Conservation (phyloP, 2,797 vertebrate species). For the Bovichtus variegatus region DNA sequence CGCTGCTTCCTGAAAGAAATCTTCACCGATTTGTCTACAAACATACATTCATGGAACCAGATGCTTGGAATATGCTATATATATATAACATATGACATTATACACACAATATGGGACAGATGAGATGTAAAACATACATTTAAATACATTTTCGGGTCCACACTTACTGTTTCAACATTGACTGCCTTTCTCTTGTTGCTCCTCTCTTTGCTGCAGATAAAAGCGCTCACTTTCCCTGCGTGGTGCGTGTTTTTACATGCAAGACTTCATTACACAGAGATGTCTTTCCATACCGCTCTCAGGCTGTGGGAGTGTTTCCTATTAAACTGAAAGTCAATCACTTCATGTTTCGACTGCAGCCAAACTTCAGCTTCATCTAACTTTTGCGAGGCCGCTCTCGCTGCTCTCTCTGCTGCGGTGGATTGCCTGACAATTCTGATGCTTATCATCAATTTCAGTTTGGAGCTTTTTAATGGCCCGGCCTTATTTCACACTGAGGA, state of each 20-base stretch:
- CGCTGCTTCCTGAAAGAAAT: neutral
- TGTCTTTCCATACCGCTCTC: neutral
- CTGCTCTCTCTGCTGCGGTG: neutral
- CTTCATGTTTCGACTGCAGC: conserved; percentile 12
- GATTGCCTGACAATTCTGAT: conserved; percentile 38
- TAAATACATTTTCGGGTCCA: too few species aligned
- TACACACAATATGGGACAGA: too few species aligned
- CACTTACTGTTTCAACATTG: neutral
- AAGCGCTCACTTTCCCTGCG: neutral
- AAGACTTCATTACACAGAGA: neutral
- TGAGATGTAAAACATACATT: too few species aligned
- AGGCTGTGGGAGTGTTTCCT: neutral
- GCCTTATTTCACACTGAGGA: conserved; percentile 55
- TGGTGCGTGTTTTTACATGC: neutral
- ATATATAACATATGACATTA: neutral
- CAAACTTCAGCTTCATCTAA: conserved; percentile 24
- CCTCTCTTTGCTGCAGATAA: neutral
- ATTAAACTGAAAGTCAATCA: conserved; percentile 23
- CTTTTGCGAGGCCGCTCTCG: conserved; percentile 25
- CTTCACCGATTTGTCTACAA: neutral
- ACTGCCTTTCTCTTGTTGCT: too few species aligned
- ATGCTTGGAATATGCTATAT: neutral
- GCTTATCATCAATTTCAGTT: conserved; percentile 65
- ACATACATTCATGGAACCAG: neutral
- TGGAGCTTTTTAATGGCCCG: conserved; percentile 50